Evolutionary conservation across 1,140 invertebrate genomes (phyloP).

Genomic region (Panonychus citri): DNA sequence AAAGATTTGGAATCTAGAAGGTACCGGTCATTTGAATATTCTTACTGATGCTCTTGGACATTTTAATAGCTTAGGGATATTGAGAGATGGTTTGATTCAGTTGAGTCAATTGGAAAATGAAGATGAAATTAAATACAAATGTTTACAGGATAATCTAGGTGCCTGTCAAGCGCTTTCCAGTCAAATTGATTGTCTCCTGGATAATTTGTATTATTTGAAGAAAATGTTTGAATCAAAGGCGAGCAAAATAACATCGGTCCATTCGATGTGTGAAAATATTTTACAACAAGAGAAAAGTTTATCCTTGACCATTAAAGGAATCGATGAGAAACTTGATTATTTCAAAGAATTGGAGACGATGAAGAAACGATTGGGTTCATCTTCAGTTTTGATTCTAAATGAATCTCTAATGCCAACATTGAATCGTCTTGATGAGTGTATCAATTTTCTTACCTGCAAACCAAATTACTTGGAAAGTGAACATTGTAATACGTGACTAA

Average conservation of each 20-base stretch:
- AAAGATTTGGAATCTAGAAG: no score
- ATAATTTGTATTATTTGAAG: constrained; percentile 41
- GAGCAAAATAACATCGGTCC: constrained; percentile 65
- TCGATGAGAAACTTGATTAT: constrained; percentile 52
- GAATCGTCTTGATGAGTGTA: constrained; percentile 59
- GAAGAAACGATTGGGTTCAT: constrained; percentile 27
- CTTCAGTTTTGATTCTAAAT: constrained; percentile 22
- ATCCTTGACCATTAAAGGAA: constrained; percentile 46
- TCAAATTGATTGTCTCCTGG: constrained; percentile 21
- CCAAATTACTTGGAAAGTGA: constrained; percentile 44
- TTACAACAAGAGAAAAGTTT: constrained; percentile 62
- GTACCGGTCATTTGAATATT: no score
- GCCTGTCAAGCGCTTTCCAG: no score
- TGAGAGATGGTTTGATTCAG: no score
- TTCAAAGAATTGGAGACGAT: constrained; percentile 63
- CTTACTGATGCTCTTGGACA: no score
- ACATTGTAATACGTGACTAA: no score
- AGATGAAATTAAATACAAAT: no score
- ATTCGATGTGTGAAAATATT: constrained; percentile 66
- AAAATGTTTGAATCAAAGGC: constrained; percentile 60
- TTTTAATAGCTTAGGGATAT: no score
- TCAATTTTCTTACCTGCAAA: constrained; percentile 61
- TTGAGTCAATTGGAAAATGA: no score
- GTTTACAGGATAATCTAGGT: no score
- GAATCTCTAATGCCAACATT: constrained; percentile 56